Conservation (phyloP, 2,113 vertebrate genomes). For the Catharus minimus region DNA sequence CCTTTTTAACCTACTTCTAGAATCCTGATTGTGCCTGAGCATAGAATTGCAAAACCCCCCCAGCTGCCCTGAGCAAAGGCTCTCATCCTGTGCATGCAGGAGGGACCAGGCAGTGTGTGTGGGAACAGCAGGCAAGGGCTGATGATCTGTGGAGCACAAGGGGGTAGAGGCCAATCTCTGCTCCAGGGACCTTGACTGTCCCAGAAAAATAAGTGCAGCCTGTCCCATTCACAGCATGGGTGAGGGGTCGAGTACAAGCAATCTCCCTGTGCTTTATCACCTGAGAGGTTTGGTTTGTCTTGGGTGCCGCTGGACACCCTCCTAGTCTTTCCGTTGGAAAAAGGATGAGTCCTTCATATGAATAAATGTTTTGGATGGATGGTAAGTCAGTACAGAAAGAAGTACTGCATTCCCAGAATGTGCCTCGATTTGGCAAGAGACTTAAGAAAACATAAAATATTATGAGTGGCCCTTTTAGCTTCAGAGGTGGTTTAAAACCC, state of each 20-base stretch:
- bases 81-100: fast-evolving
- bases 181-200: background rate
- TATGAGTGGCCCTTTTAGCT: background rate
- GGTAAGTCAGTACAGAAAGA: background rate
- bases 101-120: background rate
- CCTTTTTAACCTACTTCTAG: background rate
- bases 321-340: background rate
- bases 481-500: background rate
- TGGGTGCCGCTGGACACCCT: background rate
- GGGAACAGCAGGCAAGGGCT: background rate
- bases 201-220: background rate
- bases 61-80: background rate
- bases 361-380: background rate
- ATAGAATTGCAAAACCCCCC: background rate
- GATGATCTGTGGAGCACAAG: background rate
- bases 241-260: background rate
- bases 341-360: background rate
- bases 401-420: background rate
- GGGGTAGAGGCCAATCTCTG: background rate
- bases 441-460: background rate
- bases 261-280: background rate
- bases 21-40: background rate
- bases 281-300: background rate
- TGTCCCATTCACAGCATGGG: background rate
- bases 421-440: background rate